phyloP scores from a whole-genome alignment of 2,113 vertebrate species.

The Fulmarus glacialis region DNA sequence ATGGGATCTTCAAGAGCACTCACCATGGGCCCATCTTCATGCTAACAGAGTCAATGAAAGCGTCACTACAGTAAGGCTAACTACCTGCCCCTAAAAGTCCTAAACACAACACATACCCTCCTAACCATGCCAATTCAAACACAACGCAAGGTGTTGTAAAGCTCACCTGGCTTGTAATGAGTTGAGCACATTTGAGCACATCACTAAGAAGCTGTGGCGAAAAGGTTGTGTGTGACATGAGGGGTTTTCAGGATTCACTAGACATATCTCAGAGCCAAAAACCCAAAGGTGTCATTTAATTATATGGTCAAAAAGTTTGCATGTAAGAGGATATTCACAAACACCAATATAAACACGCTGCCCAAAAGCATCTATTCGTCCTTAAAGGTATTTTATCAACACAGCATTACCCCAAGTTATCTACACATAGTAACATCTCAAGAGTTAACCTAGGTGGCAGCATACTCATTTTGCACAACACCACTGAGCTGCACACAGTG shows the following conservation, averaged over 20 bases:
- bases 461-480: not conserved
- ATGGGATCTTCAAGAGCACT: not conserved
- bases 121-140: not conserved
- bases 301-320: too few relatives aligned
- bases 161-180: not conserved
- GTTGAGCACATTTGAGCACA: not conserved
- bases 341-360: not conserved
- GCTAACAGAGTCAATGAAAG: not conserved
- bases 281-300: not conserved
- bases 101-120: not conserved
- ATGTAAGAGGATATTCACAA: not conserved
- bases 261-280: not conserved
- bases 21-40: not conserved
- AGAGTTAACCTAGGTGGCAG: not conserved
- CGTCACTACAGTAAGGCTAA: not conserved
- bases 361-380: not conserved
- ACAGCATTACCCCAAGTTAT: not conserved
- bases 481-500: not conserved
- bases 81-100: not conserved
- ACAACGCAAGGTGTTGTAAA: not conserved
- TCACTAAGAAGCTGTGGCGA: not conserved
- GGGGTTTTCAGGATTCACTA: not conserved
- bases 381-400: not conserved
- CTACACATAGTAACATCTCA: not conserved
- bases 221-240: not conserved